Percentiles rank a stretch among this genome's conserved stretches.
phyloP scores from a whole-genome alignment of 2,797 vertebrate species.

The Manis pentadactyla region DNA sequence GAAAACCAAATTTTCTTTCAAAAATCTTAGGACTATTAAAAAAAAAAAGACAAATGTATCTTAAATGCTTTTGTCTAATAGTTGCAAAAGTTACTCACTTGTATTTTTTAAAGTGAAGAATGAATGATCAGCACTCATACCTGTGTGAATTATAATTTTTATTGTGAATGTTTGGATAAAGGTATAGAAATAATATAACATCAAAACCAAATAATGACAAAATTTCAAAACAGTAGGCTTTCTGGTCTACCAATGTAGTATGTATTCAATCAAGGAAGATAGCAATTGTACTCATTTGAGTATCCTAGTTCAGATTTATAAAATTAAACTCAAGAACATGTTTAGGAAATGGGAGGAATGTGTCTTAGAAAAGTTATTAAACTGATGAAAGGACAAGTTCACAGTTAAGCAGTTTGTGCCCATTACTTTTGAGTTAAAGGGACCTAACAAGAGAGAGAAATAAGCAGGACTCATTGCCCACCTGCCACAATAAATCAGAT shows the following conservation, averaged over 20 bases:
- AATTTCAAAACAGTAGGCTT: not conserved
- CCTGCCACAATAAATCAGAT: not conserved
- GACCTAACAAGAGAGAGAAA: not conserved
- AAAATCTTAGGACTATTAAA: not conserved
- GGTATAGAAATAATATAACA: not conserved
- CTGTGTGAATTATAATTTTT: not conserved
- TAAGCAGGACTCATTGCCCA: not conserved
- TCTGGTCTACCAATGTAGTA: not conserved
- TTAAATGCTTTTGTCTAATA: not conserved
- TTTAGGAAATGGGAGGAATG: not conserved
- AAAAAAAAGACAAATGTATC: not conserved
- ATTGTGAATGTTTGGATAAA: constrained; percentile 34
- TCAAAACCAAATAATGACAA: constrained; percentile 21
- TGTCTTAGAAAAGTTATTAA: not conserved
- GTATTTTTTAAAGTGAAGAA: constrained; percentile 12
- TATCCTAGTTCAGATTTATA: constrained; percentile 26
- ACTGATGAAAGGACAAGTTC: constrained; percentile 11
- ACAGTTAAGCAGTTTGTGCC: not conserved
- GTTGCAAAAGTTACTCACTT: not conserved
- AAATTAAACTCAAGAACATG: not conserved
- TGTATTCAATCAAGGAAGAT: not conserved
- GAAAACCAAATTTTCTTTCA: constrained; percentile 28
- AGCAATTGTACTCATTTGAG: not conserved
- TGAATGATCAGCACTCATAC: not conserved
- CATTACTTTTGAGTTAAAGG: constrained; percentile 48